Percentiles rank a stretch among this genome's conserved stretches.
Conservation (phyloP, 2,888 invertebrate species). For the Trilocha varians region DNA sequence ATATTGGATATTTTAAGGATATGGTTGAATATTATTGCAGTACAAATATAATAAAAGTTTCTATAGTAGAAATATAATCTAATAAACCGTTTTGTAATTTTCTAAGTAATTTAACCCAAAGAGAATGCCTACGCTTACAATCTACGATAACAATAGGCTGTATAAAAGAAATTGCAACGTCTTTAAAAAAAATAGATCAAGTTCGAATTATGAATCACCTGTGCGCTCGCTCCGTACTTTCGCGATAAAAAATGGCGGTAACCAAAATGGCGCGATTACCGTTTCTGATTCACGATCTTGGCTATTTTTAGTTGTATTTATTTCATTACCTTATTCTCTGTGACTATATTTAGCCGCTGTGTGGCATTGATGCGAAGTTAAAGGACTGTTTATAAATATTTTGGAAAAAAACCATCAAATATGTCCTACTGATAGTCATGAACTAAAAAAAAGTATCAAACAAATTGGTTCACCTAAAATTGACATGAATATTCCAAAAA, state of each 20-base stretch:
- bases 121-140: too few species aligned
- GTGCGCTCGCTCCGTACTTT: constrained; percentile 53
- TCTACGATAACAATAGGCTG: constrained; percentile 8
- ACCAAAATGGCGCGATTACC: background rate
- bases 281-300: constrained; percentile 2
- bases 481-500: too few species aligned
- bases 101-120: too few species aligned
- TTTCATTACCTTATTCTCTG: background rate
- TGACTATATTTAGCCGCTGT: background rate
- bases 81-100: too few species aligned
- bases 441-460: too few species aligned
- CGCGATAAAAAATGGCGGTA: constrained; percentile 26
- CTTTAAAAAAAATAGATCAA: constrained; percentile 13
- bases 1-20: too few species aligned
- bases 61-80: too few species aligned
- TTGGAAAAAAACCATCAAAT: too few species aligned
- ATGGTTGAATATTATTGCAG: too few species aligned
- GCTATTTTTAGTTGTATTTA: constrained; percentile 3
- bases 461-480: too few species aligned
- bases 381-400: background rate
- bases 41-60: too few species aligned
- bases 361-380: background rate
- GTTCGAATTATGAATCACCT: constrained; percentile 44
- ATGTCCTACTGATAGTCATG: too few species aligned
- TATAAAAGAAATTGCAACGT: constrained; percentile 6